A percentile compares a stretch with the other conserved stretches of the same genome.
Evolutionary conservation across 2,113 vertebrate genomes (phyloP).

Genomic region (Panthera tigris): DNA sequence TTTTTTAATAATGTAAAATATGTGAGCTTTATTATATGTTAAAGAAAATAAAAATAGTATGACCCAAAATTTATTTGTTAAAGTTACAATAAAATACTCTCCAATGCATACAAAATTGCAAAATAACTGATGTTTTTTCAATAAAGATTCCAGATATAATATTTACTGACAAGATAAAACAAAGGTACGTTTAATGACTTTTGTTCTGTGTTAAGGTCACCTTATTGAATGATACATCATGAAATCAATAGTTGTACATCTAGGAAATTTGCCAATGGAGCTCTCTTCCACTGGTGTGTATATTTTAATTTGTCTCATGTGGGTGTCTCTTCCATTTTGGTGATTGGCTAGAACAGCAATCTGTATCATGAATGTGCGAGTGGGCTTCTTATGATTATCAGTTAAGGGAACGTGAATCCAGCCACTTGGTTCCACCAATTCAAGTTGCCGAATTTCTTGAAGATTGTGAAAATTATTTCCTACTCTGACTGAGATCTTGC

Average conservation of each 20-base stretch:
- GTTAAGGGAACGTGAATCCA: conserved; percentile 98
- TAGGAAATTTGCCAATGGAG: conserved; percentile 96
- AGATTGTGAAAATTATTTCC: conserved; percentile 99
- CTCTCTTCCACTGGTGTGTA: conserved; percentile 99
- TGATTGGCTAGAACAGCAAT: conserved; percentile 98
- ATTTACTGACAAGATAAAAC: conserved; percentile 48
- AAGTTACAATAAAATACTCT: conserved; percentile 74
- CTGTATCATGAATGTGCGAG: conserved; percentile 99
- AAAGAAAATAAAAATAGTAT: conserved; percentile 55
- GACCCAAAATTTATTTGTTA: conserved; percentile 71
- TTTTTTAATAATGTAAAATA: conserved; percentile 42
- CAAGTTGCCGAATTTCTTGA: conserved; percentile 98
- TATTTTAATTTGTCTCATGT: conserved; percentile 99
- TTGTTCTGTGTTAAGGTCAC: conserved; percentile 82
- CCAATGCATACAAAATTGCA: conserved; percentile 69
- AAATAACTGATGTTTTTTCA: conserved; percentile 33
- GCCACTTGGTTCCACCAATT: conserved; percentile 99
- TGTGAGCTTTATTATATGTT: conserved; percentile 35
- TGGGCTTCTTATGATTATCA: conserved; percentile 94
- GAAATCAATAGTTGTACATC: conserved; percentile 99
- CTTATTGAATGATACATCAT: conserved; percentile 99
- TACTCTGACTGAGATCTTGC: conserved; percentile 98
- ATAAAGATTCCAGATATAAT: conserved; percentile 45
- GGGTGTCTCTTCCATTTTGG: conserved; percentile 98
- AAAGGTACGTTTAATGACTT: conserved; percentile 56